phyloP scores from a whole-genome alignment of 2,888 invertebrate genomes.

The Arctia plantaginis region DNA sequence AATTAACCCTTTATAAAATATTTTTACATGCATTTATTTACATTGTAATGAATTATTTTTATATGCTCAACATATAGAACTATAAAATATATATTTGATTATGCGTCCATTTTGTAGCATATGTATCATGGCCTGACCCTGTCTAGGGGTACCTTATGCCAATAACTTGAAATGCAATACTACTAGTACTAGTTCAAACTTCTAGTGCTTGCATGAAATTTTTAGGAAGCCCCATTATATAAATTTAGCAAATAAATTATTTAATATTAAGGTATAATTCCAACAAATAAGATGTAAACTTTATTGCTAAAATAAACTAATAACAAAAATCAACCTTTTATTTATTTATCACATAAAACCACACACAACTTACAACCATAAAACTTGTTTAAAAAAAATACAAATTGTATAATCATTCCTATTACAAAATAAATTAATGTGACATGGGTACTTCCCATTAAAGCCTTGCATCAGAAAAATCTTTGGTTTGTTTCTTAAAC shows the following conservation, averaged over 20 bases:
- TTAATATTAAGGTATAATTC: conserved; percentile 77
- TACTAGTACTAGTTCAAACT: conserved; percentile 46
- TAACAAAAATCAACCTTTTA: conserved; percentile 49
- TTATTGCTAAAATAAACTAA: conserved; percentile 76
- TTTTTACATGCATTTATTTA: conserved; percentile 86
- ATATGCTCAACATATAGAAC: conserved; percentile 75
- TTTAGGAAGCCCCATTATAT: conserved; percentile 74
- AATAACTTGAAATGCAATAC: conserved; percentile 44
- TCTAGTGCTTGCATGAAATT: conserved; percentile 56
- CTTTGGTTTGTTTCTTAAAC: conserved; percentile 23
- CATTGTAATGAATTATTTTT: conserved; percentile 82
- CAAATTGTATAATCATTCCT: neutral
- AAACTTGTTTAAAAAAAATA: neutral
- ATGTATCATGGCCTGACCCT: conserved; percentile 63
- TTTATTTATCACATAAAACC: conserved; percentile 36
- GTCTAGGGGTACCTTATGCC: conserved; percentile 37
- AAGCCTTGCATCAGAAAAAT: conserved; percentile 9
- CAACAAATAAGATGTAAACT: conserved; percentile 77
- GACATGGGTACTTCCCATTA: conserved; percentile 36
- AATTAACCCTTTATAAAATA: conserved; percentile 71
- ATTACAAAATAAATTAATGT: conserved; percentile 28
- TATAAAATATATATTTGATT: conserved; percentile 71
- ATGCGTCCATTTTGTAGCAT: conserved; percentile 78
- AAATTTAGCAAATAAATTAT: conserved; percentile 80
- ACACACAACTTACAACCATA: neutral